Evolutionary conservation across 2,113 vertebrate species (phyloP).

Genomic region (Elaphurus davidianus): DNA sequence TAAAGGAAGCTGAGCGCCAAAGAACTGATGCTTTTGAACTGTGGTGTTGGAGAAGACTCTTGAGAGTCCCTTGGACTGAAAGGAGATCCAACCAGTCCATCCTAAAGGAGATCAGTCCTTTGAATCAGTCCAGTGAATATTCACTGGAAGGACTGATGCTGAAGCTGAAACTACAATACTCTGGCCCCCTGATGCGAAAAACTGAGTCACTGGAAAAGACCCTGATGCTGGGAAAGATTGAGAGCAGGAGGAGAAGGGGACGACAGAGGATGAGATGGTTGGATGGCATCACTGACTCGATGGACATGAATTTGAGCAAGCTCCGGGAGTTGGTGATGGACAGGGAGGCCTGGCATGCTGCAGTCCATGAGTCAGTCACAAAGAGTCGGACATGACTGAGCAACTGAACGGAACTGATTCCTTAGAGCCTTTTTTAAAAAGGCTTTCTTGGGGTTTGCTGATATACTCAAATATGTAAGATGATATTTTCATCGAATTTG

Average conservation of each 20-base stretch:
- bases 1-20: fast-evolving
- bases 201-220: neutral
- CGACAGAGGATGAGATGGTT: neutral
- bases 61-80: neutral
- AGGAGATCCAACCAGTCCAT: neutral
- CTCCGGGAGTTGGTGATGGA: neutral
- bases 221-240: neutral
- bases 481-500: neutral
- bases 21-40: neutral
- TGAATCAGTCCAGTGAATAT: neutral
- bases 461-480: too few species aligned
- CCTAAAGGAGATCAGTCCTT: neutral
- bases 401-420: neutral
- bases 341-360: neutral
- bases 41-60: neutral
- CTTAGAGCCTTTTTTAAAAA: neutral
- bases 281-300: neutral
- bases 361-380: neutral
- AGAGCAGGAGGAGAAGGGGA: neutral
- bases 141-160: neutral
- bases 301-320: neutral
- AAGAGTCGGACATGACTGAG: fast-evolving
- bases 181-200: neutral
- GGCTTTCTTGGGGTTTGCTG: neutral
- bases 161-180: neutral